phyloP scores from a whole-genome alignment of 2,888 invertebrate genomes.

The Phytoseiulus persimilis region DNA sequence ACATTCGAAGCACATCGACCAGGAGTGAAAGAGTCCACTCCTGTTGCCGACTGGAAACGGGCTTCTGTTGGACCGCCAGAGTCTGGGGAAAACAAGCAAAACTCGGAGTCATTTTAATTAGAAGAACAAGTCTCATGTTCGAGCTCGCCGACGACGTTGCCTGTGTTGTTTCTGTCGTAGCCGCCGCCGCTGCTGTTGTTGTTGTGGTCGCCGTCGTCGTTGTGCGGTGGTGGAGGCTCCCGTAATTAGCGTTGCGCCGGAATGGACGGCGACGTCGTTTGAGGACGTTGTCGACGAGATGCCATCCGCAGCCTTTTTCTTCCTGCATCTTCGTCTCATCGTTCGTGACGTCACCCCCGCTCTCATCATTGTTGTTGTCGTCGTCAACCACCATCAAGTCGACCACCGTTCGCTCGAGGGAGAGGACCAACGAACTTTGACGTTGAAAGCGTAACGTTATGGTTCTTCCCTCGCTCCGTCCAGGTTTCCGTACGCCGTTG shows the following conservation, averaged over 20 bases:
- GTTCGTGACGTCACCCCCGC: background rate
- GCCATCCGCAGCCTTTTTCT: background rate
- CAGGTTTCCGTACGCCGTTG: too few relatives aligned
- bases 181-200: background rate
- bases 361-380: too few relatives aligned
- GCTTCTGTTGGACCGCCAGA: background rate
- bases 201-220: background rate
- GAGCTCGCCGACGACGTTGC: background rate
- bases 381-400: background rate
- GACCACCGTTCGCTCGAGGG: background rate
- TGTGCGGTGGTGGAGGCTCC: background rate
- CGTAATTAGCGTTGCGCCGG: background rate
- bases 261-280: background rate
- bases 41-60: background rate
- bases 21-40: background rate
- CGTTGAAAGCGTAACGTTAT: background rate
- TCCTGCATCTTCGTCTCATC: background rate
- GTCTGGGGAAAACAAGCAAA: background rate
- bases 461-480: background rate
- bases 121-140: background rate
- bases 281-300: background rate
- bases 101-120: background rate
- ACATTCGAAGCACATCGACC: background rate
- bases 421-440: background rate
- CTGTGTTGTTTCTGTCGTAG: background rate